Conservation (phyloP, 2,113 vertebrate species). For the Centropristis striata region DNA sequence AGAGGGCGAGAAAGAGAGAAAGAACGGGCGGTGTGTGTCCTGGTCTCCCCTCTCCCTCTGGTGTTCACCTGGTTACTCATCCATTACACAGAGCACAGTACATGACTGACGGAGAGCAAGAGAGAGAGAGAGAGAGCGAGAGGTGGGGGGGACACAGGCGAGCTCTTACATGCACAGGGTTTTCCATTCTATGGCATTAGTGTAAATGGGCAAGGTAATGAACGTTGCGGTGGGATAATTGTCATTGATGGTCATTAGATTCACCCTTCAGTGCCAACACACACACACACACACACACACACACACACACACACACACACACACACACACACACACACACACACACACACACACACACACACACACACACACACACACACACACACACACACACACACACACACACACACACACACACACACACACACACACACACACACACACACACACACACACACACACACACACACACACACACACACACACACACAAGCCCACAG, state of each 20-base stretch:
- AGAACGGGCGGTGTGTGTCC: slow-evolving; percentile 63
- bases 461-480: slow-evolving; percentile 28
- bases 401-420: slow-evolving; percentile 26
- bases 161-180: slow-evolving; percentile 59
- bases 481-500: slow-evolving; percentile 35
- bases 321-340: slow-evolving; percentile 21
- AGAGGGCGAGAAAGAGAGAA: slow-evolving; percentile 20
- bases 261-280: slow-evolving; percentile 64
- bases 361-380: slow-evolving; percentile 27
- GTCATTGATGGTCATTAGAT: slow-evolving; percentile 84
- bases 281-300: slow-evolving; percentile 25
- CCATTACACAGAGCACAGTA: slow-evolving; percentile 82
- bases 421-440: slow-evolving; percentile 28
- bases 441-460: no score
- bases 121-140: slow-evolving; percentile 68
- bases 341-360: no score
- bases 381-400: slow-evolving; percentile 36
- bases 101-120: slow-evolving; percentile 73
- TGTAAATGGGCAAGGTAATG: slow-evolving; percentile 74
- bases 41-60: slow-evolving; percentile 77
- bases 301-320: slow-evolving; percentile 22
- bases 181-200: slow-evolving; percentile 71
- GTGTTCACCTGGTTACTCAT: slow-evolving; percentile 85
- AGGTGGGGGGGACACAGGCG: slow-evolving; percentile 33
- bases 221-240: slow-evolving; percentile 75